Evolutionary conservation across 2,797 vertebrate species (phyloP).

Genomic region (Schizothorax lantsangensis): DNA sequence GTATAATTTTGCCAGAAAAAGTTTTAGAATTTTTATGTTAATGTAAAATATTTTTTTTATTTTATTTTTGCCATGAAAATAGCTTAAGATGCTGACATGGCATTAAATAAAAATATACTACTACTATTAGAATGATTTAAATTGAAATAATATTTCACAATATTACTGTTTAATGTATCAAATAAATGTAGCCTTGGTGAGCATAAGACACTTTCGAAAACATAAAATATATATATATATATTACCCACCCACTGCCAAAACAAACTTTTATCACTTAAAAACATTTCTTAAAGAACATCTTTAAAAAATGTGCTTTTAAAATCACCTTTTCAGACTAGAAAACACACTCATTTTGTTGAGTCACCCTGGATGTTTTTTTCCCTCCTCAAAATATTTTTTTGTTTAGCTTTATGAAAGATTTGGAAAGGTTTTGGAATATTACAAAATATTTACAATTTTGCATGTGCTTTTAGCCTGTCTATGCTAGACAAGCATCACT

Average conservation of each 20-base stretch:
- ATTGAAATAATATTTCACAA: not conserved
- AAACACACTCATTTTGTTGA: not conserved
- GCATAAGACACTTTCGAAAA: not conserved
- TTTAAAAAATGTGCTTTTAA: not conserved
- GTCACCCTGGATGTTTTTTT: not conserved
- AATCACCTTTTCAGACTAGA: not conserved
- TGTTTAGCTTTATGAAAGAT: not conserved
- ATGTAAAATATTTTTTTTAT: no score
- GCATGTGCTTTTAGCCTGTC: conserved; percentile 11
- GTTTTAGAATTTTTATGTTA: no score
- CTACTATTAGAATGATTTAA: not conserved
- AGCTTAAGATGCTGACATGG: no score
- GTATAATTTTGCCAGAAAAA: no score
- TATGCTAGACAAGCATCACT: conserved; percentile 21
- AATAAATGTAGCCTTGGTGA: not conserved
- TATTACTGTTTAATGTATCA: not conserved
- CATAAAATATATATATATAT: no score
- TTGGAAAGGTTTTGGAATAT: not conserved
- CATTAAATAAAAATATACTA: no score
- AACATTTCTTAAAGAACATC: not conserved
- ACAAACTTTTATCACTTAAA: not conserved
- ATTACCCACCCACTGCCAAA: not conserved
- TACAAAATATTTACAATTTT: not conserved
- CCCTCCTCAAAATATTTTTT: not conserved
- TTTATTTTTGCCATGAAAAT: no score